These are phyloP conservation scores for Melanostigma gelatinosum DNA, from an alignment of 2,113 vertebrate species.

Conservation along the genomic window DNA sequence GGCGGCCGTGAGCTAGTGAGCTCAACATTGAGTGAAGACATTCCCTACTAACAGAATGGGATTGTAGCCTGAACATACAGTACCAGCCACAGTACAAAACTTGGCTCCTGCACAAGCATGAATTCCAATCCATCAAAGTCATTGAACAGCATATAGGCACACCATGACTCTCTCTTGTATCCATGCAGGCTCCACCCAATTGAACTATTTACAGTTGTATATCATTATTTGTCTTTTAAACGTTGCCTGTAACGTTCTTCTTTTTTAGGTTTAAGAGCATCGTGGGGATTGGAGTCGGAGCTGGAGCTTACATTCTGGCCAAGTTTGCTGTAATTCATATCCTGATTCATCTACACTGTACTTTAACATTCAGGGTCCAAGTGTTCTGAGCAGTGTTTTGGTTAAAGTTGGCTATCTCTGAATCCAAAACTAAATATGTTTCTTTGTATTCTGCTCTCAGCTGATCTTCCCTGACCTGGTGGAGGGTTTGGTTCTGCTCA, in stretches of 20 bases:
- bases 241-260: not conserved
- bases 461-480: slow-evolving; percentile 95
- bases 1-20: too few species aligned
- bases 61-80: slow-evolving; percentile 18
- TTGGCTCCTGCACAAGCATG: not conserved
- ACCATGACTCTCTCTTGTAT: not conserved
- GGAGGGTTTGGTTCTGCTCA: slow-evolving; percentile 95
- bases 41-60: not conserved
- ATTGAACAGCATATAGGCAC: not conserved
- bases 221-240: not conserved
- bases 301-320: slow-evolving; percentile 94
- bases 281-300: slow-evolving; percentile 95
- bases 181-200: not conserved
- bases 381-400: not conserved
- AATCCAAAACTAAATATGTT: not conserved
- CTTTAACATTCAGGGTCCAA: not conserved
- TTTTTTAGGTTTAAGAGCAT: slow-evolving; percentile 92
- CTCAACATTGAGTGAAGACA: too few species aligned
- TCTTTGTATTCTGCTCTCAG: slow-evolving; percentile 67
- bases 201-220: not conserved
- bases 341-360: not conserved
- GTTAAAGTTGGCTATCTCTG: not conserved
- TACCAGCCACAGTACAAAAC: not conserved
- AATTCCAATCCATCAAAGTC: not conserved
- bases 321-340: slow-evolving; percentile 92